These are phyloP conservation scores for Xestoiulus laeticollis DNA, from an alignment of 2,888 invertebrate genomes.

Conservation along the genomic window DNA sequence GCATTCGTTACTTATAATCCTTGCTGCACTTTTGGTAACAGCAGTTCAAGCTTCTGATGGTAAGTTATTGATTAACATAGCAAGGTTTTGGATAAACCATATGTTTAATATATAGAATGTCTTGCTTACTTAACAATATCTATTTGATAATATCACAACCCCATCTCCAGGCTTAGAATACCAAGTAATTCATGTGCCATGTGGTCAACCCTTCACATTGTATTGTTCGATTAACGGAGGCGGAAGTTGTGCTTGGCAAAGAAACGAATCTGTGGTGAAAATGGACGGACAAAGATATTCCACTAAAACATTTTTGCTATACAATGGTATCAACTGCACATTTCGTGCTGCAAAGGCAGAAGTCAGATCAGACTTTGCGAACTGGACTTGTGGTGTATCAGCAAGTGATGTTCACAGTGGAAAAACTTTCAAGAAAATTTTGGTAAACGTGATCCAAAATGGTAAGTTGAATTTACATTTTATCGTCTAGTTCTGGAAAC, in stretches of 20 bases:
- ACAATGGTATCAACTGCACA: not conserved
- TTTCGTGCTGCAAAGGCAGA: not conserved
- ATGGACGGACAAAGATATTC: not conserved
- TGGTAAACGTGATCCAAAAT: not conserved
- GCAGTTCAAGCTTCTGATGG: not conserved
- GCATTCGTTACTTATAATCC: not conserved
- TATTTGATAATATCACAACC: not conserved
- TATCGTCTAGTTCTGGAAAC: not conserved
- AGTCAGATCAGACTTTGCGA: not conserved
- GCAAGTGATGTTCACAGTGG: not conserved
- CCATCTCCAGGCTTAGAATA: not conserved
- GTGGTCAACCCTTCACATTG: not conserved
- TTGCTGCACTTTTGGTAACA: not conserved
- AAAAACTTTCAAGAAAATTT: not conserved
- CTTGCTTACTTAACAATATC: not conserved
- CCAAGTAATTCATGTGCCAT: not conserved
- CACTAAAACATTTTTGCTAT: not conserved
- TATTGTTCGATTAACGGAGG: not conserved
- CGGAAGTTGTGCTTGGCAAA: not conserved
- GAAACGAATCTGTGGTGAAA: not conserved
- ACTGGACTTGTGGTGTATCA: not conserved
- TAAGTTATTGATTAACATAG: not conserved
- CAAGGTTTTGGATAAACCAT: not conserved
- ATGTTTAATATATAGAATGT: not conserved
- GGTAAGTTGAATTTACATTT: not conserved